phyloP scores from a whole-genome alignment of 2,888 invertebrate species.

The Cybosia mesomella region DNA sequence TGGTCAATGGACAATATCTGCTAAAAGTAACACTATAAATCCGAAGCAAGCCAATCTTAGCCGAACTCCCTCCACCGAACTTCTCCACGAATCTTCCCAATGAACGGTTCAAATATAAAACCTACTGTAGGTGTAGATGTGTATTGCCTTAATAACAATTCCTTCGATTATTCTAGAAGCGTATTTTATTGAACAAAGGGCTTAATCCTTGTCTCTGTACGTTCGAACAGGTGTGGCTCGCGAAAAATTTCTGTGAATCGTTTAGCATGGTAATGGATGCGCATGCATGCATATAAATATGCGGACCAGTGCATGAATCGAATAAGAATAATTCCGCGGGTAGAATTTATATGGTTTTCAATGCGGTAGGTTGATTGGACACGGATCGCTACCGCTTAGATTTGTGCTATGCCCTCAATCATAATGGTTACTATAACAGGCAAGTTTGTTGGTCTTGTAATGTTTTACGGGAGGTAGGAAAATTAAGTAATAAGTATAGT shows the following conservation, averaged over 20 bases:
- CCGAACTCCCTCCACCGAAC: no score
- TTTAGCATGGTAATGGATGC: slow-evolving; percentile 73
- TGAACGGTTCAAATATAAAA: no score
- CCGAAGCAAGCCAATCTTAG: no score
- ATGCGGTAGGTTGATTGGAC: slow-evolving; percentile 59
- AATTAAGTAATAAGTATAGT: no score
- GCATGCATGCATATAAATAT: slow-evolving; percentile 62
- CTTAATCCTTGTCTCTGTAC: slow-evolving; percentile 22
- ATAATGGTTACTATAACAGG: background rate
- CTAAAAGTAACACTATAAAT: no score
- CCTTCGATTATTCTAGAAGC: slow-evolving; percentile 27
- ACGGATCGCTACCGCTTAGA: background rate
- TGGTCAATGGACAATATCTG: no score
- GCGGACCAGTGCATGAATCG: slow-evolving; percentile 55
- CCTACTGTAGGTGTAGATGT: background rate
- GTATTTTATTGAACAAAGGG: slow-evolving; percentile 35
- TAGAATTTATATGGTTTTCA: slow-evolving; percentile 64
- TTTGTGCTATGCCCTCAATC: background rate
- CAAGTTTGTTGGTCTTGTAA: no score
- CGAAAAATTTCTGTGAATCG: slow-evolving; percentile 74
- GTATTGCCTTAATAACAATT: background rate
- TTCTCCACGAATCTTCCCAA: no score
- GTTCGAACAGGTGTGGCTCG: slow-evolving; percentile 43
- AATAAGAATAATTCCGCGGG: slow-evolving; percentile 61
- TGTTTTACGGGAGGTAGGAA: no score